Conservation (phyloP, 1,140 invertebrate species). For the Drosophila oshimai region DNA sequence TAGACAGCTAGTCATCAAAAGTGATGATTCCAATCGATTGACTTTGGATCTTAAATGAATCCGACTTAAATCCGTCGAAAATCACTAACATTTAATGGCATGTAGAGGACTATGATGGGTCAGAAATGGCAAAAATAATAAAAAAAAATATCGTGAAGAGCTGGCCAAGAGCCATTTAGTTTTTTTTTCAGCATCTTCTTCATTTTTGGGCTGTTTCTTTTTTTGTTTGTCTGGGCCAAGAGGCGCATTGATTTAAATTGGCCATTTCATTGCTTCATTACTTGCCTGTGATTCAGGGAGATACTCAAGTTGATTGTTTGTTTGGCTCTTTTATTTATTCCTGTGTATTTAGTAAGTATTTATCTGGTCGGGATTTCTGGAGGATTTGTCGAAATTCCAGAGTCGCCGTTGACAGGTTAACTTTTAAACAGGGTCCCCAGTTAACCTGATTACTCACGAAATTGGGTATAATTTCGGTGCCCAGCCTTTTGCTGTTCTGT, state of each 20-base stretch:
- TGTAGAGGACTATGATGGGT: slow-evolving; percentile 25
- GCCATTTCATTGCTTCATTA: slow-evolving; percentile 71
- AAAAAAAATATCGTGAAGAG: slow-evolving; percentile 1
- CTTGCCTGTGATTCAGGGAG: slow-evolving; percentile 25
- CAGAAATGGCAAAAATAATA: slow-evolving; percentile 15
- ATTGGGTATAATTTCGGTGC: slow-evolving; percentile 32
- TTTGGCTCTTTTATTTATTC: slow-evolving; percentile 47
- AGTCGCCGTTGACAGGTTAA: slow-evolving; percentile 34
- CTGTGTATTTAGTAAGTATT: slow-evolving; percentile 28
- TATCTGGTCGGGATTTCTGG: slow-evolving; percentile 31
- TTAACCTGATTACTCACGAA: slow-evolving; percentile 33
- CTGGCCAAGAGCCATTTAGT: slow-evolving; percentile 42
- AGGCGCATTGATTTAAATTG: slow-evolving; percentile 68
- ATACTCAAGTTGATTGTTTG: slow-evolving; percentile 65
- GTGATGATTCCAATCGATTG: slow-evolving; percentile 9
- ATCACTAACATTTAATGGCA: slow-evolving; percentile 31
- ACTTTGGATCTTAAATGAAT: slow-evolving; percentile 6
- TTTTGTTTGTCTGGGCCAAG: slow-evolving; percentile 16
- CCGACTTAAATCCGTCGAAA: slow-evolving; percentile 5
- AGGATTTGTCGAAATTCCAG: slow-evolving; percentile 30
- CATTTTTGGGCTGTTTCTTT: neutral
- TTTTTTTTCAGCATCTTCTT: slow-evolving; percentile 5
- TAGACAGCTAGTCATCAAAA: neutral
- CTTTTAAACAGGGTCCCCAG: neutral
- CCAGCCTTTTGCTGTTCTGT: slow-evolving; percentile 1